These are phyloP conservation scores for Drosophila littoralis DNA, from an alignment of 1,140 invertebrate genomes.

Conservation along the genomic window DNA sequence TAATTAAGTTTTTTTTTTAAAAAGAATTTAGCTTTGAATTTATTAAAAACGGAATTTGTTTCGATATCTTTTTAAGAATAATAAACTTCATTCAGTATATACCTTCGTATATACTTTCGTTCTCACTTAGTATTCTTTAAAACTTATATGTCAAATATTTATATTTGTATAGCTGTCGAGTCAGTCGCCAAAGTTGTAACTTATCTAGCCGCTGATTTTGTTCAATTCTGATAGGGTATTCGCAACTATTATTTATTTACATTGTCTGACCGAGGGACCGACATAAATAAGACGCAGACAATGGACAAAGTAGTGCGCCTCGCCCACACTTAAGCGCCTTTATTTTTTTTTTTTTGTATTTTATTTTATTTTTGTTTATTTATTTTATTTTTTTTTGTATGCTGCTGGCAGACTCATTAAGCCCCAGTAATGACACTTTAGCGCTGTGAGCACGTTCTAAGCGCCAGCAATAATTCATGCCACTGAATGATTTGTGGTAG, in stretches of 20 bases:
- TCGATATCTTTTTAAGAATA: too few species aligned
- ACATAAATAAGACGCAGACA: slow-evolving; percentile 78
- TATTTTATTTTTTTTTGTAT: slow-evolving; percentile 7
- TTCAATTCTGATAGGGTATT: slow-evolving; percentile 28
- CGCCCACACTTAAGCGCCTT: background rate
- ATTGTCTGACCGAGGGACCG: slow-evolving; percentile 48
- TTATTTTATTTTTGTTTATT: slow-evolving; percentile 9
- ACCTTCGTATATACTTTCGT: too few species aligned
- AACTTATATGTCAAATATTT: too few species aligned
- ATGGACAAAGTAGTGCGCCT: slow-evolving; percentile 61
- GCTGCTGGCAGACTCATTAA: slow-evolving; percentile 69
- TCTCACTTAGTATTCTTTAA: too few species aligned
- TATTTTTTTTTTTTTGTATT: slow-evolving; percentile 6
- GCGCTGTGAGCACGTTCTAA: slow-evolving; percentile 77
- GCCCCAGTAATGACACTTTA: slow-evolving; percentile 79
- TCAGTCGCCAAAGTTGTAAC: background rate
- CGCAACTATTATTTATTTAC: slow-evolving; percentile 63
- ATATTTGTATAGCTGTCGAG: too few species aligned
- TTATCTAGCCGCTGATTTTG: background rate
- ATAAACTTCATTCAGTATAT: too few species aligned
- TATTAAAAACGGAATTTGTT: too few species aligned
- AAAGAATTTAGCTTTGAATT: too few species aligned
- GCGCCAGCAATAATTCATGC: slow-evolving; percentile 74
- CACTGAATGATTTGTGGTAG: slow-evolving; percentile 76
- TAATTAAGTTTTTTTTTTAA: too few species aligned